phyloP scores from a whole-genome alignment of 2,797 vertebrate species.

The Siniperca undulata region DNA sequence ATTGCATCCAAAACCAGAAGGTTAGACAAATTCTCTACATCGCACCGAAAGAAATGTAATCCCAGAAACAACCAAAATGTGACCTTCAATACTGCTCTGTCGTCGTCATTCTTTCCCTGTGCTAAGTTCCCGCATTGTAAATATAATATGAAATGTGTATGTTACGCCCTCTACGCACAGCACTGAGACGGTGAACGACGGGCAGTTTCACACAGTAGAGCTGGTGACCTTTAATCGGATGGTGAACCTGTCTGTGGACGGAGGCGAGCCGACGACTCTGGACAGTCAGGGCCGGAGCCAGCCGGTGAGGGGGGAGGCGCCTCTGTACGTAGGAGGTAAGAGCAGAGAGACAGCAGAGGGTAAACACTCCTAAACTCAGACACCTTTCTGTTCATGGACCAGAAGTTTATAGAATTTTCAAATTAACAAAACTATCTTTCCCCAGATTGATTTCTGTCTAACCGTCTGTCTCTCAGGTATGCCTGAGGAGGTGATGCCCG shows the following conservation, averaged over 20 bases:
- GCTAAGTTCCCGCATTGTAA: background rate
- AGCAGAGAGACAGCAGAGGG: background rate
- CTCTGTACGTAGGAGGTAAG: conserved; percentile 93
- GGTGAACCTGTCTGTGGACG: conserved; percentile 94
- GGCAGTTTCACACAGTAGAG: conserved; percentile 94
- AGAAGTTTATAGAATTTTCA: background rate
- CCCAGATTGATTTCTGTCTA: background rate
- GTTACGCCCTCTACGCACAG: conserved; percentile 60
- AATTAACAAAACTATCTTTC: background rate
- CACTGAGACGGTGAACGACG: conserved; percentile 92
- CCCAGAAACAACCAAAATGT: background rate
- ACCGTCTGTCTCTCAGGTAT: conserved; percentile 60
- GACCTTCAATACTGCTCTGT: background rate
- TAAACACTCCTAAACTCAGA: too few species aligned
- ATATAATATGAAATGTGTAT: background rate
- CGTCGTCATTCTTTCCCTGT: background rate
- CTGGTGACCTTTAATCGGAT: conserved; percentile 93
- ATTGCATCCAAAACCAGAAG: background rate
- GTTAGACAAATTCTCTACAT: background rate
- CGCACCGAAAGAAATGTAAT: background rate
- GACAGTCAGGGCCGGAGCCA: conserved; percentile 89
- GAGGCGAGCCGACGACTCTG: conserved; percentile 92
- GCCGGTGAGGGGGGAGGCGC: conserved; percentile 85
- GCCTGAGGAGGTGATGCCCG: conserved; percentile 74
- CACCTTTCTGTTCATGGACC: background rate